These are phyloP conservation scores for Jacana jacana DNA, from an alignment of 2,113 vertebrate genomes.

Conservation along the genomic window DNA sequence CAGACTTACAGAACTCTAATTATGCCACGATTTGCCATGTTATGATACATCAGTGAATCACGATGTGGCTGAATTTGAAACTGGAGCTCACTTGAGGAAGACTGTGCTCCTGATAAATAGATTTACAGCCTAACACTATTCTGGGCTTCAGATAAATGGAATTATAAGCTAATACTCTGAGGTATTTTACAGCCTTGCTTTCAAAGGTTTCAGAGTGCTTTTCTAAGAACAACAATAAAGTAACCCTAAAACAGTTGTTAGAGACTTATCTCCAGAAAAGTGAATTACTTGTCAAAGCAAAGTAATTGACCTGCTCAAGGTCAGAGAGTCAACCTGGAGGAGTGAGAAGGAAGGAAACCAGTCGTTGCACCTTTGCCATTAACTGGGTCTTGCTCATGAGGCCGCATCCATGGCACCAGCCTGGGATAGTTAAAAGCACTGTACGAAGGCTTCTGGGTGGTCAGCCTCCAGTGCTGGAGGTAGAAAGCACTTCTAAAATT, in stretches of 20 bases:
- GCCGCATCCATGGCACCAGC: background rate
- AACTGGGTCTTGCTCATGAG: background rate
- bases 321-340: background rate
- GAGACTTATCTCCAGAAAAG: background rate
- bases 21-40: background rate
- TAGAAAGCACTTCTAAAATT: background rate
- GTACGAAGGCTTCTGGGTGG: background rate
- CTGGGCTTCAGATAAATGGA: background rate
- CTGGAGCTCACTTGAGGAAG: background rate
- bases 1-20: background rate
- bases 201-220: background rate
- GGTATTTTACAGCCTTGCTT: background rate
- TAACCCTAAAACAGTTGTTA: background rate
- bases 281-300: background rate
- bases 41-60: background rate
- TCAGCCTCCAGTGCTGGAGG: background rate
- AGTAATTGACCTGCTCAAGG: background rate
- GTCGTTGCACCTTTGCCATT: background rate
- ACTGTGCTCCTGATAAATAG: background rate
- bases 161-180: background rate
- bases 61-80: background rate
- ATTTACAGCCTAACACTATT: background rate
- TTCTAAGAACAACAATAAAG: background rate
- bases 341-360: background rate
- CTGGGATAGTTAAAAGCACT: accelerated